Conservation (phyloP, 1,140 invertebrate species). For the Odontomachus brunneus region DNA sequence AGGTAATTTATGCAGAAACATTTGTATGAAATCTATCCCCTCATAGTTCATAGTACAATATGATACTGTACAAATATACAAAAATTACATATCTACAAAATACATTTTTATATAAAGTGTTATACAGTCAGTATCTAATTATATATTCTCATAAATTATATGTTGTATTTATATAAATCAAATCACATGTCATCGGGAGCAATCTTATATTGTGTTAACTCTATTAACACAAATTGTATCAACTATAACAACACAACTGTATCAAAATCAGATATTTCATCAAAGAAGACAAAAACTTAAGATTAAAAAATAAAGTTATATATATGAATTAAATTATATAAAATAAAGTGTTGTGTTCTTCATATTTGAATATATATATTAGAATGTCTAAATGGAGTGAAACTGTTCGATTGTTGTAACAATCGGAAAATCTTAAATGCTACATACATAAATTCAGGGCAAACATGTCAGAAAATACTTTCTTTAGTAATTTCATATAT, state of each 20-base stretch:
- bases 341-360: neutral
- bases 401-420: neutral
- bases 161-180: neutral
- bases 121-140: neutral
- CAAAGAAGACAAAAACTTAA: neutral
- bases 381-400: neutral
- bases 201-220: too few relatives aligned
- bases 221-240: too few relatives aligned
- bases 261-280: too few relatives aligned
- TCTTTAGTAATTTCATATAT: too few relatives aligned
- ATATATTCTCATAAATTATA: neutral
- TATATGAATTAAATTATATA: neutral
- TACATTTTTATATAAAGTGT: neutral
- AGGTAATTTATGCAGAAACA: neutral
- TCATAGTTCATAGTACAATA: neutral
- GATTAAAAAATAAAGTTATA: neutral
- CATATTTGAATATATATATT: conserved; percentile 17
- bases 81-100: neutral
- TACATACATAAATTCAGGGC: conserved; percentile 25
- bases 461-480: conserved; percentile 5
- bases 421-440: conserved; percentile 1
- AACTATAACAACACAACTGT: too few relatives aligned
- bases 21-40: conserved; percentile 8
- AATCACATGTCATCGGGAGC: neutral
- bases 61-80: neutral